Evolutionary conservation across 2,888 invertebrate species (phyloP), one percentile per base, ranked within the genome.

Genomic region (Rhopalosiphum nymphaeae): DNA sequence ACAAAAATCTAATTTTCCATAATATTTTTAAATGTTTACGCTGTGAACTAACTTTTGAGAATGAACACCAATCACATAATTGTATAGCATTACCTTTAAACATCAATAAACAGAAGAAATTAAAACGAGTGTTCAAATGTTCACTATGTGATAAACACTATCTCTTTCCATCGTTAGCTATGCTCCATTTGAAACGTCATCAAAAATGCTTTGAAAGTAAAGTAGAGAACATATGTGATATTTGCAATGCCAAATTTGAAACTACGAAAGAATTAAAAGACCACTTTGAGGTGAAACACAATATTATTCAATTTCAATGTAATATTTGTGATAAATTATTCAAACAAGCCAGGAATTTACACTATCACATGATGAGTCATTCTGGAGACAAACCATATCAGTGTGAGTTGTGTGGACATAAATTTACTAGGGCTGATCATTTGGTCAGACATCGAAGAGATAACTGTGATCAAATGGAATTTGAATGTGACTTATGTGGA

Each of bases 311-410:
- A 53, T 57, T 91, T 44, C 94, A 91, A 53, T 94, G 94, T 91
- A 42, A 46, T 86, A 94, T 94, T 67, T 94, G 94, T n/a, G 53
- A 94, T 53, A 94, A 94, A 4, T 86, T 94, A 53, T 94, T 94
- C n/a, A 94, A 94, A 91, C 94, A 94, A n/a, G 36, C 94, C 26
- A 94, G 94, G 25, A 94, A 94, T 67, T 84, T 94, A 90, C 94
- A 94, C 7, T 86, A 94, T 91, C 94, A 94, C 44, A 67, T 90
- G 10, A 91, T 94, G 86, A 42, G 91, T 53, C 94, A 94, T 36
- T 94, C 91, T 0, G 94, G 94, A 25, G 61, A 94, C 46, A 94
- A 94, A 91, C 94, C 94, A 85, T 94, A 87, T 87, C 90, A 94
- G 21, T 94, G 94, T 21, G 91, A 94, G 11, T 86, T 90, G 56